phyloP scores from a whole-genome alignment of 2,113 vertebrate genomes.

The Prionailurus bengalensis region DNA sequence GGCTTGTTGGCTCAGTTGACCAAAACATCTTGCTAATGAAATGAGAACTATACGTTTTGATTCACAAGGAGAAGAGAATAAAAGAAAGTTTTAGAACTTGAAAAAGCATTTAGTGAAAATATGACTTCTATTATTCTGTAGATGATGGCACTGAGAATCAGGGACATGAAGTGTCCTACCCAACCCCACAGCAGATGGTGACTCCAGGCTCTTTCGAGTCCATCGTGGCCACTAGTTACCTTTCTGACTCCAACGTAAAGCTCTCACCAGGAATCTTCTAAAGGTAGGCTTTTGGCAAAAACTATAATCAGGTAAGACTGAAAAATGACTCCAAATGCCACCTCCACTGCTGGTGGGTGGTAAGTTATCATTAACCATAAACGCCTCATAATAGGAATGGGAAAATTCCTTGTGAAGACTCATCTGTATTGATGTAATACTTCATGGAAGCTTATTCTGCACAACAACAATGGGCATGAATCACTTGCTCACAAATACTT shows the following conservation, averaged over 20 bases:
- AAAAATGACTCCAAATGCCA: constrained; percentile 4
- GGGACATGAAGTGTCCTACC: neutral
- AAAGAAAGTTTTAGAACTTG: neutral
- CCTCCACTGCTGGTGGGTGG: neutral
- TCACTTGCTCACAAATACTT: neutral
- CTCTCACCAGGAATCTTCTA: neutral
- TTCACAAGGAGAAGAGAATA: neutral
- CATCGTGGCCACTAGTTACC: neutral
- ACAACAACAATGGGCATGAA: neutral
- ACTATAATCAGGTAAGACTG: neutral
- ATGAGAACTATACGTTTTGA: neutral
- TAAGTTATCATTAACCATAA: neutral
- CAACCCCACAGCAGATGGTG: too few species aligned
- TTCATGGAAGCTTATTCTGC: neutral
- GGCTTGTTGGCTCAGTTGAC: neutral
- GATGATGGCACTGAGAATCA: neutral
- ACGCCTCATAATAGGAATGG: neutral
- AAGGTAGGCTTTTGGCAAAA: constrained; percentile 21
- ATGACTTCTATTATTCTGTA: neutral
- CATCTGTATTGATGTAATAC: neutral
- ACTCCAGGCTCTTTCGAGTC: neutral
- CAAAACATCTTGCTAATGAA: neutral
- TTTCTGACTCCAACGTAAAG: neutral
- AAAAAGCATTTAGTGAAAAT: neutral
- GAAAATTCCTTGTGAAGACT: neutral